Percentiles rank a stretch among this genome's conserved stretches.
These are phyloP conservation scores for Microtus richardsoni DNA, from an alignment of 2,113 vertebrate genomes.

Conservation along the genomic window DNA sequence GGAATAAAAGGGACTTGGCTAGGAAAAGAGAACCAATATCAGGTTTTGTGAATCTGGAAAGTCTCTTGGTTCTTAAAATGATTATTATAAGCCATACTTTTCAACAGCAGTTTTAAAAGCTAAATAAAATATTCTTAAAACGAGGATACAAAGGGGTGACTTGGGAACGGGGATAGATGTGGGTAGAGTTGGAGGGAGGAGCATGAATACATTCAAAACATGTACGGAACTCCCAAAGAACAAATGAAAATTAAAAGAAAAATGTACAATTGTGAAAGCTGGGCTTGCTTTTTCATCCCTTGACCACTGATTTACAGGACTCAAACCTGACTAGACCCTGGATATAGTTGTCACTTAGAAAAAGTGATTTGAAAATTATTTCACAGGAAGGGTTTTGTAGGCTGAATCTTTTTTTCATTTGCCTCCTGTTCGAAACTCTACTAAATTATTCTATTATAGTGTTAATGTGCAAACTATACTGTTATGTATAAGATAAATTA, in stretches of 20 bases:
- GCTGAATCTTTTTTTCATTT: not conserved
- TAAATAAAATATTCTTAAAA: not conserved
- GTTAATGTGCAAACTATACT: not conserved
- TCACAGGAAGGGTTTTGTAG: not conserved
- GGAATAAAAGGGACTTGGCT: not conserved
- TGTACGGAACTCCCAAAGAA: not conserved
- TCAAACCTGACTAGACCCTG: not conserved
- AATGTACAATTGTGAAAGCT: not conserved
- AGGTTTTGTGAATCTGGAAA: not conserved
- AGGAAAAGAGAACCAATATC: not conserved
- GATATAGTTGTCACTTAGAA: not conserved
- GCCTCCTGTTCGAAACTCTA: not conserved
- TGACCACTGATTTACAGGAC: not conserved
- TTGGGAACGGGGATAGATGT: not conserved
- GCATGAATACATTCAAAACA: not conserved
- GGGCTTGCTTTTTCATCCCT: not conserved
- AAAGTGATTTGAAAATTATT: not conserved
- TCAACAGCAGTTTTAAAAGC: constrained; percentile 40
- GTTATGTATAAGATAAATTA: not conserved
- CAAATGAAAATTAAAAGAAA: not conserved
- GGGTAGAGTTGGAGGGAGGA: not conserved
- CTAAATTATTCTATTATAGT: not conserved
- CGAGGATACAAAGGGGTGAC: not conserved
- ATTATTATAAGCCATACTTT: not conserved
- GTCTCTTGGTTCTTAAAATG: not conserved